A percentile compares a stretch with the other conserved stretches of the same genome.
phyloP scores from a whole-genome alignment of 2,888 invertebrate genomes.

The Merodon equestris region DNA sequence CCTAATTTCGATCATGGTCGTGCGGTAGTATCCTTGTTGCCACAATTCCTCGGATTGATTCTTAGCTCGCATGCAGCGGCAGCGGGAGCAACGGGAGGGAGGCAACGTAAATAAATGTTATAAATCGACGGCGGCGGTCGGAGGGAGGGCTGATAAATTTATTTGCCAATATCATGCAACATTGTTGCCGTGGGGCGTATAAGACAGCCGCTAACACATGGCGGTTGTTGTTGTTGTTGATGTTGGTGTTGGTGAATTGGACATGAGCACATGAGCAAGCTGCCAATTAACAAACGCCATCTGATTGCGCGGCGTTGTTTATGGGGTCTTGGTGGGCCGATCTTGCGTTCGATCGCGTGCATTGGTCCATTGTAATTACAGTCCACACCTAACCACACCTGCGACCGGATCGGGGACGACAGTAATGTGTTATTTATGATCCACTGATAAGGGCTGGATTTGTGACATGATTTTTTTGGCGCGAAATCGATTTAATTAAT shows the following conservation, averaged over 20 bases:
- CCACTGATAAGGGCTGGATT: constrained; percentile 14
- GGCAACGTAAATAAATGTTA: constrained; percentile 41
- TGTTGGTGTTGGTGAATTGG: constrained; percentile 15
- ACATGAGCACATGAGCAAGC: constrained; percentile 36
- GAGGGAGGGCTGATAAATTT: constrained; percentile 24
- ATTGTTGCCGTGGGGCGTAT: not conserved
- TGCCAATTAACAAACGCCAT: constrained; percentile 55
- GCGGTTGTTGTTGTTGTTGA: too few species aligned
- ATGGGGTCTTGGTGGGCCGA: constrained; percentile 21
- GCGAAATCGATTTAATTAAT: constrained; percentile 19
- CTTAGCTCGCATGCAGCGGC: not conserved
- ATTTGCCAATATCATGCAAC: constrained; percentile 33
- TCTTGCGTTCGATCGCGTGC: constrained; percentile 26
- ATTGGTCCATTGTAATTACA: constrained; percentile 28
- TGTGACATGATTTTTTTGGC: constrained; percentile 16
- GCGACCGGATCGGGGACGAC: not conserved
- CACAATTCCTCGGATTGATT: not conserved
- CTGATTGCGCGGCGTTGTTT: constrained; percentile 49
- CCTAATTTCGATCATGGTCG: constrained; percentile 30
- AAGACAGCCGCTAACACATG: not conserved
- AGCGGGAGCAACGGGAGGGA: not conserved
- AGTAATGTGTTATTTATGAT: constrained; percentile 34
- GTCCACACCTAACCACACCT: not conserved
- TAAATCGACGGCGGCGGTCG: constrained; percentile 10
- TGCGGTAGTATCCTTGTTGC: not conserved